These are phyloP conservation scores for Rhinoraja longicauda DNA, from an alignment of 2,797 vertebrate species.

Conservation along the genomic window DNA sequence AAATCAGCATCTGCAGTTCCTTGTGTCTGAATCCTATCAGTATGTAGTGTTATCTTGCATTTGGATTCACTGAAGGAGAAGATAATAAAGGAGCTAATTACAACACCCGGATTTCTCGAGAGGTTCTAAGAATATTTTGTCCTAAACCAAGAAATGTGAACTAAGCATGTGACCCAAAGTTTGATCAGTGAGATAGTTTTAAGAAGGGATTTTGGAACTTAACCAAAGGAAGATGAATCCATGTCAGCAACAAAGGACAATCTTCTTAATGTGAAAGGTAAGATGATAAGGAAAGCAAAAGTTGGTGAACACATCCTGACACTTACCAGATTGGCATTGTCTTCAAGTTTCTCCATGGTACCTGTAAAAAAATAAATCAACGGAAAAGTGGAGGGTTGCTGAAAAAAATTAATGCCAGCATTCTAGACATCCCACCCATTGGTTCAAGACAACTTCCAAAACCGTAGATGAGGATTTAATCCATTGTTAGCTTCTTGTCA, in stretches of 20 bases:
- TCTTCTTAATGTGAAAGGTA: background rate
- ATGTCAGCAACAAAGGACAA: no score
- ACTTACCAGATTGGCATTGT: conserved; percentile 31
- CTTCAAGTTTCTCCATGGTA: background rate
- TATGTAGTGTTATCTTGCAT: background rate
- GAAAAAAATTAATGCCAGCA: background rate
- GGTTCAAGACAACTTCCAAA: background rate
- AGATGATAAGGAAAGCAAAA: background rate
- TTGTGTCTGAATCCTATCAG: background rate
- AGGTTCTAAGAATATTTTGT: background rate
- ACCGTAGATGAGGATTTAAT: background rate
- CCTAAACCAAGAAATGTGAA: no score
- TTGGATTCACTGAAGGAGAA: background rate
- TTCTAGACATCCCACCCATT: no score
- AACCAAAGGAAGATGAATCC: background rate
- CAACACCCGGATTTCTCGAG: background rate
- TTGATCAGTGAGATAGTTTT: background rate
- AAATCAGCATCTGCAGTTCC: no score
- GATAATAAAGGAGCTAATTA: background rate
- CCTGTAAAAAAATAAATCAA: conserved; percentile 1
- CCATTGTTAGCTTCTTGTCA: background rate
- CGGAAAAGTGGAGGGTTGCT: background rate
- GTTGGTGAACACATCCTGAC: background rate
- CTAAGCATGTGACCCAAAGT: background rate
- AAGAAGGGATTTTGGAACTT: no score